A percentile compares a stretch with the other conserved stretches of the same genome.
phyloP scores from a whole-genome alignment of 2,888 invertebrate species.

The Nipponacmea schrenckii region DNA sequence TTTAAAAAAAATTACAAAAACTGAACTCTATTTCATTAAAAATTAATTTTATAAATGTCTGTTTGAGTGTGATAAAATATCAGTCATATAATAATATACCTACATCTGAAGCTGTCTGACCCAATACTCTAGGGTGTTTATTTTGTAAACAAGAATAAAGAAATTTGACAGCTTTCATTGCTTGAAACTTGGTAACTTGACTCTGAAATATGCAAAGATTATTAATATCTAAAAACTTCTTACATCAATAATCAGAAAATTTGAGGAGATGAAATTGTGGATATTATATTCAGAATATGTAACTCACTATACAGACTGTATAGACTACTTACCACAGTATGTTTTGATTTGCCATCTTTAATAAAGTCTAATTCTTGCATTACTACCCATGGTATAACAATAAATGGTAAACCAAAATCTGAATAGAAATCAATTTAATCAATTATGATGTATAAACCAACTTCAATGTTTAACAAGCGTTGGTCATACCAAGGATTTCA shows the following conservation, averaged over 20 bases:
- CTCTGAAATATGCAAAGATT: not conserved
- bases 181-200: conserved; percentile 27
- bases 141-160: conserved; percentile 35
- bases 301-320: not conserved
- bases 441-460: not conserved
- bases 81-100: too few species aligned
- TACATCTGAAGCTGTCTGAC: conserved; percentile 49
- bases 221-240: too few species aligned
- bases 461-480: not conserved
- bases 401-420: conserved; percentile 40
- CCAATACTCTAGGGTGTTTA: conserved; percentile 41
- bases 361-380: conserved; percentile 51
- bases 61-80: not conserved
- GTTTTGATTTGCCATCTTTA: conserved; percentile 34
- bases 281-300: not conserved
- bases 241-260: too few species aligned
- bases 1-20: too few species aligned
- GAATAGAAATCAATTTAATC: not conserved
- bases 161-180: conserved; percentile 37
- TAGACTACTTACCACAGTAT: not conserved
- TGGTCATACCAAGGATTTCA: too few species aligned
- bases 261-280: too few species aligned
- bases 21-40: too few species aligned
- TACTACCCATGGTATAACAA: conserved; percentile 56
- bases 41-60: too few species aligned